Evolutionary conservation across 2,888 invertebrate species (phyloP), one percentile per base, ranked within the genome.

Genomic region (Poecilus cupreus): DNA sequence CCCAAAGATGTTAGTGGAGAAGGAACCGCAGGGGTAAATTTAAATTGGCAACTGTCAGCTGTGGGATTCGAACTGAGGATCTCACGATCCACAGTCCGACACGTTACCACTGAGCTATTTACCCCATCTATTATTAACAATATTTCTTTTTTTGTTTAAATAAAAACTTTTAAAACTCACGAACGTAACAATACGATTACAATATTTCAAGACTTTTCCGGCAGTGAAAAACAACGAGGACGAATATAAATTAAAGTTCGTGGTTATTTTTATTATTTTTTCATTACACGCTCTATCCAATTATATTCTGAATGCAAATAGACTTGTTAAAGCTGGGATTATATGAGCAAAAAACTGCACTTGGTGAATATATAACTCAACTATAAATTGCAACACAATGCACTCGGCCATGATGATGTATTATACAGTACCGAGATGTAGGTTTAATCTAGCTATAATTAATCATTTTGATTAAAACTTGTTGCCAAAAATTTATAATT

Each of bases 231-330:
- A 54, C 20, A 60, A 24, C 26, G 6, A 60, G 24, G 26, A 22
- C 60, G 11, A 60, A 60, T 60, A 60, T 60, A 26, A 60, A 60
- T 60, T 60, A 60, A 60, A 60, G 22, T 22, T 13, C 26, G 8
- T 60, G 5, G 60, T 10, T 68, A 37, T 68, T 72, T 72, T 72
- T 46, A 72, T 24, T 46, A 46, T 72, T 72, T 72, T 46, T 37
- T 26, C 32, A 32, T 20, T 22, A 22, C 43, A 43, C 43, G 18
- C 16, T 72, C 20, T 46, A 72, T 72, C 72, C 72, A 72, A 72
- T 72, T 72, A 72, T 72, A 72, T 72, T 72, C 72, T 46, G 72
- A 72, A 72, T 72, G 72, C 24, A 72, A 72, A 72, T 72, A 72
- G 43, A 72, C 22, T 72, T 72, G 72, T 72, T 72, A 46, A 46